Percentiles rank a stretch among this genome's conserved stretches.
Evolutionary conservation across 2,113 vertebrate genomes (phyloP).

Genomic region (Anguilla rostrata): DNA sequence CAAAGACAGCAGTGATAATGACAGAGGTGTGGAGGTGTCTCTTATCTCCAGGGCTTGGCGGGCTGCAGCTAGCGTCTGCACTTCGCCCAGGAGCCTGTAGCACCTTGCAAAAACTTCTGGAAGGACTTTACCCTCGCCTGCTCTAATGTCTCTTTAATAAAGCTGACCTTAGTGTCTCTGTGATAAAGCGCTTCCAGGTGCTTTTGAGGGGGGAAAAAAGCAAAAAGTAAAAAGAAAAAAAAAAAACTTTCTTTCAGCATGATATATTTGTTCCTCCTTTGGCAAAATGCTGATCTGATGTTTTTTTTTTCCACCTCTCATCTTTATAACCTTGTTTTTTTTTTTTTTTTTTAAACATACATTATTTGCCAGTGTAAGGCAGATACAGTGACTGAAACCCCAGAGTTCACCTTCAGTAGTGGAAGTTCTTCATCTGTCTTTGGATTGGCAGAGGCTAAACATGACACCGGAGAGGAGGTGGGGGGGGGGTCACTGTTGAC

Average conservation of each 20-base stretch:
- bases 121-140: constrained; percentile 21
- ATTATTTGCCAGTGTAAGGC: constrained; percentile 12
- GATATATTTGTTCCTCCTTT: constrained; percentile 31
- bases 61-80: background rate
- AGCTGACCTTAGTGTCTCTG: constrained; percentile 26
- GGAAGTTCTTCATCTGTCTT: background rate
- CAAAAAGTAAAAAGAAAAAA: background rate
- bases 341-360: constrained; percentile 7
- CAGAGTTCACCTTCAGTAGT: background rate
- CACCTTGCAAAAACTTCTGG: constrained; percentile 23
- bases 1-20: background rate
- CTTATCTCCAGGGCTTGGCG: background rate
- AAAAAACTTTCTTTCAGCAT: constrained; percentile 17
- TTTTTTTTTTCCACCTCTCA: background rate
- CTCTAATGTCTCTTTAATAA: constrained; percentile 28
- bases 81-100: background rate
- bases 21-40: background rate
- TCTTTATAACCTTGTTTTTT: constrained; percentile 32
- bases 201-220: constrained; percentile 11
- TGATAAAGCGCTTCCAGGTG: constrained; percentile 29
- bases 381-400: background rate
- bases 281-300: constrained; percentile 28
- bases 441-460: background rate
- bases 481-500: background rate
- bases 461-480: background rate